These are phyloP conservation scores for Phylloscopus whistleri DNA, from an alignment of 2,113 vertebrate genomes.

Conservation along the genomic window DNA sequence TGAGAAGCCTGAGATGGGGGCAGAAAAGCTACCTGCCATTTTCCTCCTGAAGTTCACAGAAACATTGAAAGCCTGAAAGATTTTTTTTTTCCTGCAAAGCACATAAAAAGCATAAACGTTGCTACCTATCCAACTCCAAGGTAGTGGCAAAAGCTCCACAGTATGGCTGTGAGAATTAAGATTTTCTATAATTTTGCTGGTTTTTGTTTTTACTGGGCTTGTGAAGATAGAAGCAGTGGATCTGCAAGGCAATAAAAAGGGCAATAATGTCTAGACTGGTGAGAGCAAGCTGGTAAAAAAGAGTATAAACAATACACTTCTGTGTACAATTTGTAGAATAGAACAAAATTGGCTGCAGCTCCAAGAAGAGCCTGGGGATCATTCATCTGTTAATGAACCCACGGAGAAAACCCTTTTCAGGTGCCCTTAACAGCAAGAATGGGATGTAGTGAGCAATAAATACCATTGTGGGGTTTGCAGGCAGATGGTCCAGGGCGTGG, in stretches of 20 bases:
- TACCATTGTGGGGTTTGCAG: slow-evolving; percentile 61
- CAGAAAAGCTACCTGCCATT: no score
- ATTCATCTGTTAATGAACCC: background rate
- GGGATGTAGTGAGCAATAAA: background rate
- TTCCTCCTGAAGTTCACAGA: no score
- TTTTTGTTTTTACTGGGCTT: background rate
- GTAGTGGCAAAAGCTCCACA: background rate
- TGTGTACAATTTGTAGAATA: background rate
- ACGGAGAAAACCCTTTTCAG: background rate
- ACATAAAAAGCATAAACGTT: no score
- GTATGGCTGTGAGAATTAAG: background rate
- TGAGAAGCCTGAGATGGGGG: no score
- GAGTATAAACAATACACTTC: background rate
- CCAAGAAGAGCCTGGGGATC: background rate
- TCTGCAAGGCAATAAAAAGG: background rate
- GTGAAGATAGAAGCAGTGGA: background rate
- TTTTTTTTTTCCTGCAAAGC: no score
- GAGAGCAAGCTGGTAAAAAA: background rate
- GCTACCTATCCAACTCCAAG: background rate
- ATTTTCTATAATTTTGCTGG: background rate
- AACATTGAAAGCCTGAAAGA: no score
- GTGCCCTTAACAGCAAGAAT: rapidly evolving
- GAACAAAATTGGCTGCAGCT: background rate
- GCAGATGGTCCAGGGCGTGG: slow-evolving; percentile 79
- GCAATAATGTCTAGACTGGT: background rate